Evolutionary conservation across 2,113 vertebrate species (phyloP), one percentile per base, ranked within the genome.

Genomic region (Ginglymostoma cirratum): DNA sequence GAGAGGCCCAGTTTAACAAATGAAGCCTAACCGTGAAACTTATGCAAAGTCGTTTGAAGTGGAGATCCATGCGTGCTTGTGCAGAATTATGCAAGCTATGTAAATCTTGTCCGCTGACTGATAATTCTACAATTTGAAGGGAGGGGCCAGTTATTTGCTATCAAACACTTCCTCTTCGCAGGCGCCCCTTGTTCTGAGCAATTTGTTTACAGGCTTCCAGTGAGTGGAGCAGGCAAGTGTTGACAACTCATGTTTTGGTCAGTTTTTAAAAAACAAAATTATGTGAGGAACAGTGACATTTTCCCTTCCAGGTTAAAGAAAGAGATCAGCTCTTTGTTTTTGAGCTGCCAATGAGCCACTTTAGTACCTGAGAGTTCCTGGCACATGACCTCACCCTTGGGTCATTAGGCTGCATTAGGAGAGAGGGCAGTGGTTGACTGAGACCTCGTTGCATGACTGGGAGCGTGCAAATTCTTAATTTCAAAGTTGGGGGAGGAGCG

Each of bases 41-140:
- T 66, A 17, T 5, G 55, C 0, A 34, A 66, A 38, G 89, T 19
- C 38, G 89, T 93, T 67, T 93, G 61, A 67, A 93, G 89, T 93
- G 61, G 17, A 66, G 17, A 23, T 34, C 61, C 65, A 0, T 92
- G 61, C 89, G 89, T 93, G 89, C 61, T 38, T 93, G 89, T 8
- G 17, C 17, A 10, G 61, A 93, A 93, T 93, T 93, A 93, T 93
- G 89, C 89, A 93, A 67, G 89, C 89, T 66, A 67, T 93, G 89
- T 93, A 67, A 93, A 93, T 93, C 89, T 67, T 19, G 61, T 34
- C 34, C 61, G 86, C 12, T 55, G 86, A 30, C n/a, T 66, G 55
- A 93, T 67, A 93, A 93, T 67, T 93, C 89, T 67, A 61, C 38
- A 93, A 93, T 93, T 93, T 93, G 89, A 66, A 93, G 89, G 89